These are phyloP conservation scores for Rhinolophus ferrumequinum DNA, from an alignment of 2,113 vertebrate genomes.

Conservation along the genomic window DNA sequence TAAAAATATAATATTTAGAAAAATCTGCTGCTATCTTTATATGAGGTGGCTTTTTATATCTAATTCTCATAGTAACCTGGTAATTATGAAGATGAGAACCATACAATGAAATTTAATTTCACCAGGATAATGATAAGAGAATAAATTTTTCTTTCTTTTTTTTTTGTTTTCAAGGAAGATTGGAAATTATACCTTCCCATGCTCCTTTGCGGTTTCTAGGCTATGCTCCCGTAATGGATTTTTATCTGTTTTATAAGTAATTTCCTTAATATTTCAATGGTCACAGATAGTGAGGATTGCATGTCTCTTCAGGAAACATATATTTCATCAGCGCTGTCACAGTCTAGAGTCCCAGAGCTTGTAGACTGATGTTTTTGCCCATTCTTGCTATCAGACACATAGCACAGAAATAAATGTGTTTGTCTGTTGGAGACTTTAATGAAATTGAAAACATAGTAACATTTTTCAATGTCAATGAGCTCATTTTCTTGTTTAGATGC, in stretches of 20 bases:
- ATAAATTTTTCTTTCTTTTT: constrained; percentile 51
- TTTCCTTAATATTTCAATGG: constrained; percentile 84
- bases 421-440: constrained; percentile 79
- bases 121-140: constrained; percentile 67
- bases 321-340: constrained; percentile 77
- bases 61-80: constrained; percentile 51
- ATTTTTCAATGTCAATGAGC: constrained; percentile 78
- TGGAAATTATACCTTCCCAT: constrained; percentile 69
- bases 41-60: constrained; percentile 67
- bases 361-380: constrained; percentile 75
- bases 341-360: constrained; percentile 70
- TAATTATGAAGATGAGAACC: constrained; percentile 82
- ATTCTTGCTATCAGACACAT: constrained; percentile 76
- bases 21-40: constrained; percentile 74
- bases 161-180: constrained; percentile 60
- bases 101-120: constrained; percentile 67
- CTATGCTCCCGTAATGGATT: constrained; percentile 67
- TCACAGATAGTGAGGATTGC: constrained; percentile 58
- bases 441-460: constrained; percentile 77
- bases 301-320: constrained; percentile 73
- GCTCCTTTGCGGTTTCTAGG: constrained; percentile 55
- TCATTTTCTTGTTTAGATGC: constrained; percentile 72
- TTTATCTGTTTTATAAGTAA: constrained; percentile 78
- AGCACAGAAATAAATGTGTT: constrained; percentile 77
- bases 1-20: constrained; percentile 81